These are phyloP conservation scores for Onychomys torridus DNA, from an alignment of 2,797 vertebrate species.

Conservation along the genomic window DNA sequence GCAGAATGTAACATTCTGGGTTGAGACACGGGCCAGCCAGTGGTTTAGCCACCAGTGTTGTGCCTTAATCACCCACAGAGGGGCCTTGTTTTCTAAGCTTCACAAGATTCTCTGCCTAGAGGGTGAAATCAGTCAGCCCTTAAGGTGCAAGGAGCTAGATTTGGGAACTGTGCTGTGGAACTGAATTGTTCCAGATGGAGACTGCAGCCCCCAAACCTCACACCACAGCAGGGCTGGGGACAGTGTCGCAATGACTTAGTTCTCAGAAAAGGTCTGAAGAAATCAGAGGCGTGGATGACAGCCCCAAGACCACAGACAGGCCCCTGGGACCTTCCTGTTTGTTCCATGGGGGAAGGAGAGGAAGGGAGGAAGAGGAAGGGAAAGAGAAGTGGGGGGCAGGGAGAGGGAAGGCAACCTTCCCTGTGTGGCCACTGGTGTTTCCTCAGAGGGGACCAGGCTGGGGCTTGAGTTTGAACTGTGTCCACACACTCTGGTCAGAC, in stretches of 20 bases:
- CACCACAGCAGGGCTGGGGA: constrained; percentile 40
- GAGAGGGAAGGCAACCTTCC: constrained; percentile 24
- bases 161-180: constrained; percentile 1
- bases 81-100: not conserved
- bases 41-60: not conserved
- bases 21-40: not conserved
- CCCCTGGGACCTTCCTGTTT: constrained; percentile 68
- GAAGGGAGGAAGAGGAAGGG: not conserved
- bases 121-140: constrained; percentile 20
- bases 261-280: constrained; percentile 71
- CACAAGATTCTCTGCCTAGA: not conserved
- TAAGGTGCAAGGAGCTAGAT: not conserved
- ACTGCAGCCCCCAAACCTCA: constrained; percentile 66
- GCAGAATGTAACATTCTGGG: not conserved
- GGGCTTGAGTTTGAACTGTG: not conserved
- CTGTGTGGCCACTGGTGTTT: constrained; percentile 32
- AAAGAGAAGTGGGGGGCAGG: not conserved
- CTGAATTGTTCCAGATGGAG: constrained; percentile 68
- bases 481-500: not conserved
- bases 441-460: not conserved
- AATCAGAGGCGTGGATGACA: constrained; percentile 52
- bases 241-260: constrained; percentile 60
- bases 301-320: constrained; percentile 65
- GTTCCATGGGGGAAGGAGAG: not conserved
- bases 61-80: constrained; percentile 26